Base-by-base conservation (phyloP, 1,140 invertebrate species). In the Drosophila nigrodunni region DNA sequence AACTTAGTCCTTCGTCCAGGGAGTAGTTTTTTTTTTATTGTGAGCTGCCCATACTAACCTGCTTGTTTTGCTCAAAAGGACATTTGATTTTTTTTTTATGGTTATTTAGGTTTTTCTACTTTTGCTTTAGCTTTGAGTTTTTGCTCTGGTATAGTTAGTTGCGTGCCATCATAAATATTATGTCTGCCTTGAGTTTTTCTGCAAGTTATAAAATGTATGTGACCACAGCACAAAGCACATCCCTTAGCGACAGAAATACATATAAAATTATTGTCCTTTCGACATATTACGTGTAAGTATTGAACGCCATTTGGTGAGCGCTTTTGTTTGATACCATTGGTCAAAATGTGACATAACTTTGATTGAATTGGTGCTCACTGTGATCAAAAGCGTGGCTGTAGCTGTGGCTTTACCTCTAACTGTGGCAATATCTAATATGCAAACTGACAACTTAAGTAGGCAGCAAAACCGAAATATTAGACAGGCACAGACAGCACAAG, bases 371-470 rank as follows among this genome's bases (percentile, higher is more conserved):
- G 21, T n/a, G 25, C 15, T 39, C 65, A 34, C 44, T 30, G 41
- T 67, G 68, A 76, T 80, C 72, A 73, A 65, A 60, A 60, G 39
- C 43, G 78, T 49, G 10, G 30, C 13, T 9, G 3, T 6, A 30
- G 35, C 25, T 46, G 39, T n/a, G n/a, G 13, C 15, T 25, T 18
- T 25, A 21, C 5, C 47, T 49, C 10, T 18, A 9, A 10, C 21
- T 49, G 15, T 55, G 39, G 25, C 13, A 58, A 18, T 30, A 73
- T 88, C 70, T 74, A 73, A 83, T 83, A 85, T 89, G 80, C 85
- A 89, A 88, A 85, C 74, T 80, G 80, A 88, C 86, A 88, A 77
- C 83, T 89, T 85, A 88, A 88, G 83, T 85, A 89, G 77, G 74
- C 85, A 62, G 70, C 82, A 58, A 80, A 78, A 80, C 50, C 59